Evolutionary conservation across 2,113 vertebrate genomes (phyloP).

Genomic region (Clarias magur): DNA sequence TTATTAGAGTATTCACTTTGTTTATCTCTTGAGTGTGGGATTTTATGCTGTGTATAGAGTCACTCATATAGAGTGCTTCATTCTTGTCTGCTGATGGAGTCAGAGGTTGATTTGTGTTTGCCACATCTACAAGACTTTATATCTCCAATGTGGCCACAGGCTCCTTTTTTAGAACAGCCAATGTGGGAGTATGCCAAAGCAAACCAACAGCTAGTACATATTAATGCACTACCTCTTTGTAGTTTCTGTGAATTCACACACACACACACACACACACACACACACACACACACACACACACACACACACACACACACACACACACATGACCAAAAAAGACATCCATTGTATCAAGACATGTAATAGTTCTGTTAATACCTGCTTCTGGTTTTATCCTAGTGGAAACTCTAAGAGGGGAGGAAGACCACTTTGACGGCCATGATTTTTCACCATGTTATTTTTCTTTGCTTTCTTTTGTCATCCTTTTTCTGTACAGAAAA

Average conservation of each 20-base stretch:
- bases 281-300: conserved; percentile 31
- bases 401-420: conserved; percentile 58
- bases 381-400: conserved; percentile 64
- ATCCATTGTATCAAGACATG: conserved; percentile 44
- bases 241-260: conserved; percentile 11
- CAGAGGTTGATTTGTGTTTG: conserved; percentile 45
- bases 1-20: conserved; percentile 25
- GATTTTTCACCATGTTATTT: conserved; percentile 59
- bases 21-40: conserved; percentile 38
- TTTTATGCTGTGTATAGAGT: conserved; percentile 21
- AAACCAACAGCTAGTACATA: conserved; percentile 25
- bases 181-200: conserved; percentile 3
- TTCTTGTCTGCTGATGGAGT: conserved; percentile 29
- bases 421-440: conserved; percentile 47
- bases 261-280: conserved; percentile 32
- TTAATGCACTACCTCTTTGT: conserved; percentile 20
- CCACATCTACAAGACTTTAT: conserved; percentile 35
- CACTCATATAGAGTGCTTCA: conserved; percentile 35
- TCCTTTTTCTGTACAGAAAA: conserved; percentile 33
- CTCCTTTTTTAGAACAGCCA: conserved; percentile 29
- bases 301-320: conserved; percentile 16
- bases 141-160: conserved; percentile 26
- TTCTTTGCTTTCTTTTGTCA: conserved; percentile 50
- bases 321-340: conserved; percentile 29
- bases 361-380: conserved; percentile 54